Base-by-base conservation (phyloP, 2,113 vertebrate genomes). In the Trematocara variabile region DNA sequence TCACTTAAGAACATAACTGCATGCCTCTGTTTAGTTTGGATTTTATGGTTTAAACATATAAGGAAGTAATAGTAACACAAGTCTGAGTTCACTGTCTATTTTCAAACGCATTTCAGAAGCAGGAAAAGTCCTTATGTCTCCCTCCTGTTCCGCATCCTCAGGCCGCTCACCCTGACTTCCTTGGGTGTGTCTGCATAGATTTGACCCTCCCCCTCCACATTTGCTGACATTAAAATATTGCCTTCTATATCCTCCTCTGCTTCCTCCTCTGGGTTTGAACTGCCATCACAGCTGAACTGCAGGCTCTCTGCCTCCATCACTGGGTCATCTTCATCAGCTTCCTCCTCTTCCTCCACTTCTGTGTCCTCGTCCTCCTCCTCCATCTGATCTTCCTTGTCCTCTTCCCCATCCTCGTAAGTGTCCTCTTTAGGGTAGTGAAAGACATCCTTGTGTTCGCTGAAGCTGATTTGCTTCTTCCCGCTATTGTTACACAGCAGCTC, bases 231-330 rank as follows among this genome's bases (percentile, higher is more conserved):
- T 2, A 90, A 52, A 80, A 82, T 3, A 92, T 79, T 92, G 54
- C 96, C 95, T 13, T 88, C 85, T 22, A 80, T 77, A 20, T 81
- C 91, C 37, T 92, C 78, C 68, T 94, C 94, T 33, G 88, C 91
- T 28, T 91, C 55, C 73, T 97, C 97, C 73, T 97, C 97, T 14
- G 89, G 94, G 91, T 97, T 96, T 1, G 94, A 93, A 90, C 89
- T 89, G 50, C 81, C 93, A 6, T 96, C 96, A 4, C 93, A 92
- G 33, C 88, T 85, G 89, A 98, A 97, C 10, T 87, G 95, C 77
- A 96, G 91, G 1, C 97, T 98, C 92, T 99, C 97, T 0, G 97
- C 98, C 89, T 84, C 98, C 87, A 91, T 97, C 96, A 90, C 96
- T 4, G 98, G 97, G 33, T 92, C 95, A 1, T 95, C 93, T 63